These are phyloP conservation scores for Imbricaverruca yamaguchii DNA, from an alignment of 2,888 invertebrate genomes.

Conservation along the genomic window DNA sequence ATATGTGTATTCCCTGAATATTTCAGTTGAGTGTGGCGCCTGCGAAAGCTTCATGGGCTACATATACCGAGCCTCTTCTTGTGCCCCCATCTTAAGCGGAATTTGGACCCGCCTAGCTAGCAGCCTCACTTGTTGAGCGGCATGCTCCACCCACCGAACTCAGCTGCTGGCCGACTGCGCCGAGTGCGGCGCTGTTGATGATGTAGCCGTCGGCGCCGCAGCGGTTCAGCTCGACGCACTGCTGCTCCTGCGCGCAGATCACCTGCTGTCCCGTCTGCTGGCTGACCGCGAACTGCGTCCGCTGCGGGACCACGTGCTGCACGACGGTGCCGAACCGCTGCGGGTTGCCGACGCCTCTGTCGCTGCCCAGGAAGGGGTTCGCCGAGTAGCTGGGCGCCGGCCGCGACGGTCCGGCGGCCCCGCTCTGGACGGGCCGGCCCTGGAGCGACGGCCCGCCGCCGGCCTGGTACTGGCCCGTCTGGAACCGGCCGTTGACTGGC, in stretches of 20 bases:
- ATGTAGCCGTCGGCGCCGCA: slow-evolving; percentile 6
- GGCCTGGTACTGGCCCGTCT: no score
- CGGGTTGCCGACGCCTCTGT: not conserved
- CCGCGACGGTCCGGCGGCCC: not conserved
- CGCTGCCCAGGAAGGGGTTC: not conserved
- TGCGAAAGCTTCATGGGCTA: no score
- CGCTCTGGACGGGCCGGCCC: not conserved
- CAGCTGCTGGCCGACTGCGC: not conserved
- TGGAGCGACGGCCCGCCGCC: not conserved
- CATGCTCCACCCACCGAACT: not conserved
- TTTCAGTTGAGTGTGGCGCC: no score
- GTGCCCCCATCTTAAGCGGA: not conserved
- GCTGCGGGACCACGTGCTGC: not conserved
- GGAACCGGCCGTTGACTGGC: no score
- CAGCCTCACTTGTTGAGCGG: no score
- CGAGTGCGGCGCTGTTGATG: not conserved
- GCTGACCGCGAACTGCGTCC: not conserved
- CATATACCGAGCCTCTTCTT: not conserved
- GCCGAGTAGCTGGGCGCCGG: not conserved
- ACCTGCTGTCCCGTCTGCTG: not conserved
- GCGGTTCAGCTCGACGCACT: not conserved
- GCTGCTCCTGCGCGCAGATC: not conserved
- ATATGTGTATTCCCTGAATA: no score
- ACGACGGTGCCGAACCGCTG: not conserved
- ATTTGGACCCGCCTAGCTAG: no score